phyloP scores from a whole-genome alignment of 2,797 vertebrate genomes.

The Enoplosus armatus region DNA sequence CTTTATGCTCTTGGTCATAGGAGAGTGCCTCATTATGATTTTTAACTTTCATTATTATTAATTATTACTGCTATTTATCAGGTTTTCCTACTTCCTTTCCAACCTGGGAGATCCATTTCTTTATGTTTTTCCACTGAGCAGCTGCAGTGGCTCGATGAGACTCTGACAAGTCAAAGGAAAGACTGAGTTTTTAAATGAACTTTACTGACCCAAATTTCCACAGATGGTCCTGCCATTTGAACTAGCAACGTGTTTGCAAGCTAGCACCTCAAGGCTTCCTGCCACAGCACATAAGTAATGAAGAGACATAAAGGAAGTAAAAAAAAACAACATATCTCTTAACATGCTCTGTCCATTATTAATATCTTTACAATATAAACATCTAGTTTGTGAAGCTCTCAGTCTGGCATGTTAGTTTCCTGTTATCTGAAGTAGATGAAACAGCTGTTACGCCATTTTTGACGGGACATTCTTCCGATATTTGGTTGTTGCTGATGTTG shows the following conservation, averaged over 20 bases:
- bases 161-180: background rate
- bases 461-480: background rate
- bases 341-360: background rate
- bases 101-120: background rate
- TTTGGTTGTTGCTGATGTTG: background rate
- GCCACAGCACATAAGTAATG: background rate
- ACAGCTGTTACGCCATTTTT: background rate
- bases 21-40: slow-evolving; percentile 35
- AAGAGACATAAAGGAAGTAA: background rate
- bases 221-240: background rate
- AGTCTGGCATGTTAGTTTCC: background rate
- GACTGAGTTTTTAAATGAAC: background rate
- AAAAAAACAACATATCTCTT: background rate
- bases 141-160: background rate
- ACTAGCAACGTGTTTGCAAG: background rate
- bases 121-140: background rate
- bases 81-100: background rate
- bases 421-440: background rate
- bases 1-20: slow-evolving; percentile 31
- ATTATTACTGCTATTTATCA: slow-evolving; percentile 14
- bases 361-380: background rate
- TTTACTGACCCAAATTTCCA: background rate
- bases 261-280: background rate
- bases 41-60: background rate
- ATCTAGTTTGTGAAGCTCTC: background rate